Evolutionary conservation across 2,113 vertebrate genomes (phyloP).

Genomic region (Sturnus vulgaris): DNA sequence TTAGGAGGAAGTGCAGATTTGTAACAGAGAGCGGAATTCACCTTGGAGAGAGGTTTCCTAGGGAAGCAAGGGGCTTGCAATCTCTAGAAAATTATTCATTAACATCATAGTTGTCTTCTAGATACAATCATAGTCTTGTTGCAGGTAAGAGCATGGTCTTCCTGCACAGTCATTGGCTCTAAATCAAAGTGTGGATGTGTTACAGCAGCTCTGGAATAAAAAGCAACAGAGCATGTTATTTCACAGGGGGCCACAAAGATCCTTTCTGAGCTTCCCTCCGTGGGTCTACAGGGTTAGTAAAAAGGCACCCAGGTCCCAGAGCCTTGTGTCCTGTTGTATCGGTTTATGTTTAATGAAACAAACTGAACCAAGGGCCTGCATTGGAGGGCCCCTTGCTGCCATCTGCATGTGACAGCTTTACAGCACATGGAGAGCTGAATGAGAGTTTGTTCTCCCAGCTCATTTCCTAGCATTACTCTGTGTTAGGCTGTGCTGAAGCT

Average conservation of each 20-base stretch:
- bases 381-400: conserved; percentile 6
- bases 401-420: conserved; percentile 15
- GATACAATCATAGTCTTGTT: not conserved
- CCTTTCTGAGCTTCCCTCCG: not conserved
- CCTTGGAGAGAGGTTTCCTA: not conserved
- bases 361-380: not conserved
- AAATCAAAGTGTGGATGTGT: not conserved
- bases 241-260: not conserved
- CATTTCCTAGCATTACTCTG: conserved; percentile 13
- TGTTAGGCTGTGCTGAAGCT: not conserved
- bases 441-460: conserved; percentile 46
- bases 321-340: not conserved
- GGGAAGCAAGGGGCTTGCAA: not conserved
- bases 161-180: not conserved
- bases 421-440: not conserved
- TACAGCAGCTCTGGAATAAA: not conserved
- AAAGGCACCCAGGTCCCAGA: not conserved
- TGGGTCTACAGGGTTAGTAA: not conserved
- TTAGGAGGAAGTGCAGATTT: not conserved
- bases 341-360: not conserved
- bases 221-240: not conserved
- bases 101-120: not conserved
- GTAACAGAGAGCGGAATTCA: not conserved
- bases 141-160: not conserved
- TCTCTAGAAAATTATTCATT: not conserved